Percentiles rank a stretch among this genome's conserved stretches.
Evolutionary conservation across 2,113 vertebrate genomes (phyloP).

Genomic region (Tragelaphus imberbis): DNA sequence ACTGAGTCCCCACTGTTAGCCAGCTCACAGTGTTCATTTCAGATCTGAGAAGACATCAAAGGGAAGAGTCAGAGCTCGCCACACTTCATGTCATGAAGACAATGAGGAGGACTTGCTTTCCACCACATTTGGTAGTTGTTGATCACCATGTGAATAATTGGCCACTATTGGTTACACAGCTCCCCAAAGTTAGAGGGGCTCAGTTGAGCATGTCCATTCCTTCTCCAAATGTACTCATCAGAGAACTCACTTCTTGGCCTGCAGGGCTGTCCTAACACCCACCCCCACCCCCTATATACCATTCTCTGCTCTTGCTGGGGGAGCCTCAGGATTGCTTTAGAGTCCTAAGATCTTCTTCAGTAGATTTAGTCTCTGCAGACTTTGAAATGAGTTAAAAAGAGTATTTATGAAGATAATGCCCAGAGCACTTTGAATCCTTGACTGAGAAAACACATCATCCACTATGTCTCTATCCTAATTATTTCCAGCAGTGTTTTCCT

Average conservation of each 20-base stretch:
- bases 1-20: fast-evolving
- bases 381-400: not conserved
- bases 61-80: not conserved
- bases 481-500: not conserved
- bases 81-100: fast-evolving
- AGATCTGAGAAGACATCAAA: not conserved
- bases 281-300: not conserved
- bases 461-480: not conserved
- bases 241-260: not conserved
- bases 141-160: no score
- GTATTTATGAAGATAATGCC: not conserved
- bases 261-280: fast-evolving
- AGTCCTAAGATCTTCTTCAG: not conserved
- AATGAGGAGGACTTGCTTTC: not conserved
- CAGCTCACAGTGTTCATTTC: not conserved
- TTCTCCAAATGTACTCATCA: not conserved
- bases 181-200: not conserved
- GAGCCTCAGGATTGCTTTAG: not conserved
- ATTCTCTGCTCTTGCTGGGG: not conserved
- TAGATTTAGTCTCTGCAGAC: no score
- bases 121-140: fast-evolving
- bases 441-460: not conserved
- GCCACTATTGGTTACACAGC: not conserved
- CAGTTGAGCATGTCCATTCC: fast-evolving
- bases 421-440: not conserved